These are phyloP conservation scores for Agapornis roseicollis DNA, from an alignment of 2,113 vertebrate species.

Conservation along the genomic window DNA sequence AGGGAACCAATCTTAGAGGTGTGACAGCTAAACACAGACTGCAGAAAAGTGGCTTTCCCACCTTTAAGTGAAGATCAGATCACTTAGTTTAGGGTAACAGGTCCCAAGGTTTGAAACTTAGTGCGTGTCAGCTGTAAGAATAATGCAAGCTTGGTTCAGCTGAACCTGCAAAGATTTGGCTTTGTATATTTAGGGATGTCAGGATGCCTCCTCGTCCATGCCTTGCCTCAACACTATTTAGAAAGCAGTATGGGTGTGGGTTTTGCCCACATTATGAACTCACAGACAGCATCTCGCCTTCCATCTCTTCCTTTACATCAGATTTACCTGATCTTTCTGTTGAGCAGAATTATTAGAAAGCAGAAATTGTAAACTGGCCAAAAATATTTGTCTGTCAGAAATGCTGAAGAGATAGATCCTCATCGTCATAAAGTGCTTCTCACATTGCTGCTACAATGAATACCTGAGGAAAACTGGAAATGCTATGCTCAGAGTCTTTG, in stretches of 20 bases:
- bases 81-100: neutral
- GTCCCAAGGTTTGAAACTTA: neutral
- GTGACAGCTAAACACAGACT: neutral
- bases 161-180: neutral
- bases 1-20: neutral
- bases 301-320: neutral
- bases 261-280: neutral
- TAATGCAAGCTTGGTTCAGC: neutral
- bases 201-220: accelerated
- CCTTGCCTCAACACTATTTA: neutral
- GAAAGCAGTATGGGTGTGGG: neutral
- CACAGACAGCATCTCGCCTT: neutral
- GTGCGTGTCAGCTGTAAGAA: neutral
- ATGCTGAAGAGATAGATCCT: neutral
- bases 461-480: neutral
- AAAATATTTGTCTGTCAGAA: neutral
- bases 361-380: neutral
- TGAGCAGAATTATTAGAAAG: neutral
- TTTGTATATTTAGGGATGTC: neutral
- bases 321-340: neutral
- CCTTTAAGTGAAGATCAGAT: neutral
- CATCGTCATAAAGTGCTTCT: neutral
- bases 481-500: neutral
- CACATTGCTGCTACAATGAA: neutral
- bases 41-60: neutral